A percentile compares a stretch with the other conserved stretches of the same genome.
Evolutionary conservation across 2,888 invertebrate species (phyloP).

Genomic region (Lepidochrysops patricia): DNA sequence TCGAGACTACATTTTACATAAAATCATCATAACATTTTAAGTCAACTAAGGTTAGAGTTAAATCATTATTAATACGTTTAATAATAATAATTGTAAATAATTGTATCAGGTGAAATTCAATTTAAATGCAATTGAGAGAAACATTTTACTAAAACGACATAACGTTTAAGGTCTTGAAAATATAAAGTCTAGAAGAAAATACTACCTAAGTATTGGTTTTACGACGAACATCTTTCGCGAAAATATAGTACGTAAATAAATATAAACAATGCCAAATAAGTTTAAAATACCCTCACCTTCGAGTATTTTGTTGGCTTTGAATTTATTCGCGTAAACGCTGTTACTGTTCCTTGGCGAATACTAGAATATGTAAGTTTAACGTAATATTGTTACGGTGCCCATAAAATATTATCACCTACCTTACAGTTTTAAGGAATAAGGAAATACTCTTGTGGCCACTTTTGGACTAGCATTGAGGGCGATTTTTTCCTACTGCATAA

Average conservation of each 20-base stretch:
- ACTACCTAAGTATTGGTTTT: conserved; percentile 1
- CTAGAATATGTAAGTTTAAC: not conserved
- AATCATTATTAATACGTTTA: too few relatives aligned
- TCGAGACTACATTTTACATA: not conserved
- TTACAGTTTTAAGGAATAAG: not conserved
- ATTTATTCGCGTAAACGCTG: conserved; percentile 9
- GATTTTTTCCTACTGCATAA: too few relatives aligned
- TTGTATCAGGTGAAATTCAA: not conserved
- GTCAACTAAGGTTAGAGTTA: too few relatives aligned
- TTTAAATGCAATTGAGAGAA: too few relatives aligned
- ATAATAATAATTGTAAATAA: too few relatives aligned
- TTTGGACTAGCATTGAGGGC: too few relatives aligned
- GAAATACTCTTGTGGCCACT: not conserved
- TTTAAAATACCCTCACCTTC: conserved; percentile 8
- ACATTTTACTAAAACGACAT: not conserved
- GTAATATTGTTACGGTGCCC: not conserved
- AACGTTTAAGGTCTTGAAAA: not conserved
- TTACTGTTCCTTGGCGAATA: not conserved
- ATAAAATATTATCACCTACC: not conserved
- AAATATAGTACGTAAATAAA: conserved; percentile 12
- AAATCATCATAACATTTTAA: too few relatives aligned
- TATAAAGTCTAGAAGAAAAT: conserved; percentile 6
- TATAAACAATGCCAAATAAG: conserved; percentile 16
- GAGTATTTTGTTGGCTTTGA: conserved; percentile 9
- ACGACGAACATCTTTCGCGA: not conserved